Percentiles rank a stretch among this genome's conserved stretches.
phyloP scores from a whole-genome alignment of 1,140 invertebrate genomes.

The Sipha flava region DNA sequence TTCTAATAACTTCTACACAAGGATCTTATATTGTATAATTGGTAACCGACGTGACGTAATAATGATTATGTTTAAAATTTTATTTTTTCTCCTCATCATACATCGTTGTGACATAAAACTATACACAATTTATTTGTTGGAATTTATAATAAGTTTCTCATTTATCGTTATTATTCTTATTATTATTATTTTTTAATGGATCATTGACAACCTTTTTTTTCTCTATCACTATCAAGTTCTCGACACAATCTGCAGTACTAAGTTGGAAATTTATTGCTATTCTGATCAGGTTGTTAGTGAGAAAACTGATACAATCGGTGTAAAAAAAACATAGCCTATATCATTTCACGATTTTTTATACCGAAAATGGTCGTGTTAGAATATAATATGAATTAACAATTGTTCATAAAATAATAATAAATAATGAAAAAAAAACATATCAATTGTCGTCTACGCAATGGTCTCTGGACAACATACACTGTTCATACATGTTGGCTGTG shows the following conservation, averaged over 20 bases:
- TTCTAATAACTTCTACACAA: background rate
- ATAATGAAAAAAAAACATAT: background rate
- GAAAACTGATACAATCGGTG: slow-evolving; percentile 26
- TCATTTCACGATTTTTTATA: slow-evolving; percentile 12
- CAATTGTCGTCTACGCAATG: background rate
- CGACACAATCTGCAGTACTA: background rate
- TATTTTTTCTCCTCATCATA: background rate
- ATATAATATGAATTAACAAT: background rate
- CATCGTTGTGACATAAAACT: background rate
- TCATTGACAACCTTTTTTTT: background rate
- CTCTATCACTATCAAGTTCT: background rate
- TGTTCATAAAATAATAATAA: background rate
- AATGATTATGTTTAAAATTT: background rate
- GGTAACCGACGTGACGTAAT: background rate
- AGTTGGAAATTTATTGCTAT: background rate
- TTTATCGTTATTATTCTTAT: background rate
- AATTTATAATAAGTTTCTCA: background rate
- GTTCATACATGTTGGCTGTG: background rate
- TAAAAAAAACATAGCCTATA: slow-evolving; percentile 1
- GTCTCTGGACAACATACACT: background rate
- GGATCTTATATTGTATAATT: background rate
- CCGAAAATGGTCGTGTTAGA: slow-evolving; percentile 20
- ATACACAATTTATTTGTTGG: background rate
- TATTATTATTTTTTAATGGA: background rate
- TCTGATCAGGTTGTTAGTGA: slow-evolving; percentile 3